Conservation (phyloP, 1,140 invertebrate genomes). For the Cryptotermes secundus region DNA sequence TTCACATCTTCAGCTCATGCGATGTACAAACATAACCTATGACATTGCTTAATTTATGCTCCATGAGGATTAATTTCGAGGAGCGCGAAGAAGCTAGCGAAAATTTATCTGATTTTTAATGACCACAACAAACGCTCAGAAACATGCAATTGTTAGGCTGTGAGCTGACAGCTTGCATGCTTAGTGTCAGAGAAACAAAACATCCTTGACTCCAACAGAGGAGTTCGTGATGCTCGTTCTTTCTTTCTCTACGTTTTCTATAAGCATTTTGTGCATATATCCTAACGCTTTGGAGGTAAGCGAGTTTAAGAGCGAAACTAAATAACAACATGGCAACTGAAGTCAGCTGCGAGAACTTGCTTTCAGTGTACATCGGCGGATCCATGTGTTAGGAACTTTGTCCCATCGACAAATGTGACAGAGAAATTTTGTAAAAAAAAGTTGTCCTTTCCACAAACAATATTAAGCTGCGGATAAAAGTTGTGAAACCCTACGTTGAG, state of each 20-base stretch:
- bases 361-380: too few species aligned
- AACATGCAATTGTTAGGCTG: neutral
- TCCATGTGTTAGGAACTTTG: too few species aligned
- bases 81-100: neutral
- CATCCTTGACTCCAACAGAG: neutral
- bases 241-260: neutral
- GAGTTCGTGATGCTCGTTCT: neutral
- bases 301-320: too few species aligned
- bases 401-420: too few species aligned
- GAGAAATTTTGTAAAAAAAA: too few species aligned
- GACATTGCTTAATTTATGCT: neutral
- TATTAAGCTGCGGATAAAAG: too few species aligned
- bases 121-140: neutral
- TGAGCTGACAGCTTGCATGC: neutral
- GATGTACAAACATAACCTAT: neutral
- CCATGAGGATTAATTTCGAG: neutral
- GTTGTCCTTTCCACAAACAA: too few species aligned
- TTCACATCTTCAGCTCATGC: neutral
- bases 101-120: neutral
- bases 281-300: too few species aligned
- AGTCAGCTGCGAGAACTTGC: too few species aligned
- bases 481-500: too few species aligned
- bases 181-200: neutral
- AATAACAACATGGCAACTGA: too few species aligned
- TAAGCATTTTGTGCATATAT: too few species aligned